Evolutionary conservation across 2,888 invertebrate species (phyloP), one percentile per base, ranked within the genome.

Genomic region (Sycophila texana): DNA sequence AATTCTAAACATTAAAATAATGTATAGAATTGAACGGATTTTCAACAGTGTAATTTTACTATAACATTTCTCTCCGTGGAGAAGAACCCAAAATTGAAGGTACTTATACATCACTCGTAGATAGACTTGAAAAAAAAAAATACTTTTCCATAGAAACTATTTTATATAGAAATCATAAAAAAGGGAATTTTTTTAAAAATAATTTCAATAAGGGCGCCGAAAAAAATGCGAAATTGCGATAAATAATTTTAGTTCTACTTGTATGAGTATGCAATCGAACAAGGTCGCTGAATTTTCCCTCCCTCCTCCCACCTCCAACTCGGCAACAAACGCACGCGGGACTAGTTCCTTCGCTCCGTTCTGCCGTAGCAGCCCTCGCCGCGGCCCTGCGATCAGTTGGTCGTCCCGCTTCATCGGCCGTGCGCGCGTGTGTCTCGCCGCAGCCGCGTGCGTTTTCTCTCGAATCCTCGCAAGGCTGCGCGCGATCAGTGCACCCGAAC

Each of bases 381-480:
- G 58, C 22, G 30, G 53, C 20, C 68, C 61, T 47, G 51, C 47
- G 76, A 73, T 74, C 80, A 80, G 80, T 77, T 55, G 39, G 57
- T 72, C 65, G 80, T 73, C 68, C 68, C 71, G 74, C 73, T 71
- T 66, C 80, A 74, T 61, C 80, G 74, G 55, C n/a, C 53, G 53
- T 13, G 78, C 63, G 61, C 65, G 66, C 47, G 12, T 60, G n/a
- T n/a, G 53, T 53, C 39, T 39, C 53, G 53, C 53, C n/a, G 53
- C 16, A 3, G 53, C 53, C 4, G 53, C 53, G 3, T 13, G 18
- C 39, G 63, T 20, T 18, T 63, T 30, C 53, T 63, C 30, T 14
- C 39, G 16, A 2, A 4, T 20, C 14, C 16, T 57, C 63, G 63
- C 30, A 18, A 39, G 12, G n/a, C 10, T 18, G 18, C n/a, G 39